phyloP scores from a whole-genome alignment of 2,113 vertebrate species.

The Pollachius pollachius region DNA sequence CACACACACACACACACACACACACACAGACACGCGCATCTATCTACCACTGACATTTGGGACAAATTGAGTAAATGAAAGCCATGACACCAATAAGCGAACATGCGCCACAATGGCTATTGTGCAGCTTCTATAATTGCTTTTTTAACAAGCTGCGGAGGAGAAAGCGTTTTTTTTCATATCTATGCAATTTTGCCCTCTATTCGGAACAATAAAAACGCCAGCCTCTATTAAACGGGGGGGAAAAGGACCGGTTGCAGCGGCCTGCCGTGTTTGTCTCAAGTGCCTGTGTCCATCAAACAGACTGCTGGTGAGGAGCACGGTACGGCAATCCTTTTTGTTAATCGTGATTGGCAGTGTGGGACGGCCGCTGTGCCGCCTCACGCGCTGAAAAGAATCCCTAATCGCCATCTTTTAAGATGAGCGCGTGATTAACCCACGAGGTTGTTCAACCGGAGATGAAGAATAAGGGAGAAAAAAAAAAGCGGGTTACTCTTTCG shows the following conservation, averaged over 20 bases:
- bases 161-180: slow-evolving; percentile 69
- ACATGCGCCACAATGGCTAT: slow-evolving; percentile 70
- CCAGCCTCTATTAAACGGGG: slow-evolving; percentile 68
- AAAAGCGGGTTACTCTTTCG: slow-evolving; percentile 22
- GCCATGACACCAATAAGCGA: slow-evolving; percentile 74
- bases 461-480: neutral
- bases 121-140: slow-evolving; percentile 74
- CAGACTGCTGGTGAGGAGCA: slow-evolving; percentile 59
- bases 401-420: slow-evolving; percentile 30
- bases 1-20: slow-evolving; percentile 1
- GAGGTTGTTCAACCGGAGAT: too few relatives aligned
- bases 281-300: slow-evolving; percentile 62
- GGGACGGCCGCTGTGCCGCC: slow-evolving; percentile 32
- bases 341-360: slow-evolving; percentile 67
- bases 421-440: slow-evolving; percentile 18
- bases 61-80: slow-evolving; percentile 76
- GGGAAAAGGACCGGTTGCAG: slow-evolving; percentile 44
- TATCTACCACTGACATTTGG: slow-evolving; percentile 63
- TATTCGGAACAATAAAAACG: slow-evolving; percentile 72
- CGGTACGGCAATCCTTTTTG: slow-evolving; percentile 57
- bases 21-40: slow-evolving; percentile 12
- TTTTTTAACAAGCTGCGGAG: slow-evolving; percentile 73
- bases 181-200: slow-evolving; percentile 70
- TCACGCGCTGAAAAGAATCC: slow-evolving; percentile 43
- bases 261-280: slow-evolving; percentile 49